Base-by-base conservation (phyloP, 2,888 invertebrate species). In the Muscina levida region DNA sequence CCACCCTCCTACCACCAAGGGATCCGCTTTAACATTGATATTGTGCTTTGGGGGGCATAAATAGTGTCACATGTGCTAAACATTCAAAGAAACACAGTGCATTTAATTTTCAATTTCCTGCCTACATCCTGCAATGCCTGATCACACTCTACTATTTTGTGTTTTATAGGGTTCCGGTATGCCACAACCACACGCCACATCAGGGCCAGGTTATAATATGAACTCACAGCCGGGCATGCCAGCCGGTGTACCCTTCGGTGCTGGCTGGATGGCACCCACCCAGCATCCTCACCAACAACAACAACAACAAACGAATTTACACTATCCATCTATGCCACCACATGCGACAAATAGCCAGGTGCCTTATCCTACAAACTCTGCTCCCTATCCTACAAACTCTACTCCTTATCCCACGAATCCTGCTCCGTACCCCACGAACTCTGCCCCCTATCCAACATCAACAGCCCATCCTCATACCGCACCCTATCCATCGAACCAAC, bases 151-250 rank as follows among this genome's bases (percentile, higher is more conserved):
- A 62, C 72, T 82, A 67, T 76, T 78, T 44, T 84, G 42, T 39
- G n/a, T 85, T 85, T 90, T 89, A 86, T 90, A 90, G 90, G 90
- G 90, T 86, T 85, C 90, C 85, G 90, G 90, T 86, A 88, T 87
- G 87, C 88, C 88, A 87, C 84, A 88, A 83, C 84, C 86, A 84
- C 85, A 87, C 31, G 67, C 79, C 71, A 83, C 85, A 80, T 72
- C 84, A 68, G 72, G 85, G 72, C 72, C 85, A 74, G 71, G 84
- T 82, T 87, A 84, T 82, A 85, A 66, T 83, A 74, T 80, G 17
- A 72, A 83, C 74, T 71, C 79, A 62, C 77, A 77, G 22, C 77
- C 77, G 79, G 83, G 85, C 51, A 83, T 82, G 77, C 82, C 83
- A 39, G 79, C 75, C 76, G 85, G 84, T 79, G 86, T 85, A 59